These are phyloP conservation scores for Acrossocheilus wenchowensis DNA, from an alignment of 2,797 vertebrate genomes.

Conservation along the genomic window DNA sequence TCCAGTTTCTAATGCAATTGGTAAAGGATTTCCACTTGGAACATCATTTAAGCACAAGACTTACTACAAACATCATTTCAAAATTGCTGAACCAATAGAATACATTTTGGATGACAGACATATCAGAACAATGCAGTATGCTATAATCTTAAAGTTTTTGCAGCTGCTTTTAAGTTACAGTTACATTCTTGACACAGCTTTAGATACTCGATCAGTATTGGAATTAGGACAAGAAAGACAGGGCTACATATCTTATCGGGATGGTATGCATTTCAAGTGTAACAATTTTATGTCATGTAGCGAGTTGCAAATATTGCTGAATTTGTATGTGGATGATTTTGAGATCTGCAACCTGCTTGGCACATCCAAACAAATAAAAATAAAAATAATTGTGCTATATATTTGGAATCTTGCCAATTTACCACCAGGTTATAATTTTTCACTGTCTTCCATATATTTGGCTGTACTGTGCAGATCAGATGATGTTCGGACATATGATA, in stretches of 20 bases:
- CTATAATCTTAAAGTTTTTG: slow-evolving; percentile 31
- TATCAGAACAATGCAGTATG: slow-evolving; percentile 40
- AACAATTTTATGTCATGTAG: no score
- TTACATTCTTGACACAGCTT: slow-evolving; percentile 16
- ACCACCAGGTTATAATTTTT: neutral
- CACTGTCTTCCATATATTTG: slow-evolving; percentile 8
- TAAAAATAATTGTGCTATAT: neutral
- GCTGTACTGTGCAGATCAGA: neutral
- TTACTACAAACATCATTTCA: slow-evolving; percentile 37
- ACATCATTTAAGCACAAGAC: slow-evolving; percentile 38
- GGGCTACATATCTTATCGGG: no score
- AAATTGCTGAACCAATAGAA: no score
- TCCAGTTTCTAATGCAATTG: slow-evolving; percentile 22
- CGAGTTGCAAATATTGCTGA: no score
- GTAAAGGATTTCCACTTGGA: slow-evolving; percentile 30
- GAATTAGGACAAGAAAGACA: no score
- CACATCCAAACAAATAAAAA: neutral
- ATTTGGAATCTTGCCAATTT: slow-evolving; percentile 21
- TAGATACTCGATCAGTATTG: no score
- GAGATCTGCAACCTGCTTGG: neutral
- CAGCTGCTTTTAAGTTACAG: slow-evolving; percentile 24
- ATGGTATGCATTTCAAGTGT: no score
- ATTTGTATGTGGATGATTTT: neutral
- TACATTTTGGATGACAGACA: no score
- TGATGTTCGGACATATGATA: neutral